Evolutionary conservation across 1,140 invertebrate species (phyloP).

Genomic region (Amphibalanus amphitrite): DNA sequence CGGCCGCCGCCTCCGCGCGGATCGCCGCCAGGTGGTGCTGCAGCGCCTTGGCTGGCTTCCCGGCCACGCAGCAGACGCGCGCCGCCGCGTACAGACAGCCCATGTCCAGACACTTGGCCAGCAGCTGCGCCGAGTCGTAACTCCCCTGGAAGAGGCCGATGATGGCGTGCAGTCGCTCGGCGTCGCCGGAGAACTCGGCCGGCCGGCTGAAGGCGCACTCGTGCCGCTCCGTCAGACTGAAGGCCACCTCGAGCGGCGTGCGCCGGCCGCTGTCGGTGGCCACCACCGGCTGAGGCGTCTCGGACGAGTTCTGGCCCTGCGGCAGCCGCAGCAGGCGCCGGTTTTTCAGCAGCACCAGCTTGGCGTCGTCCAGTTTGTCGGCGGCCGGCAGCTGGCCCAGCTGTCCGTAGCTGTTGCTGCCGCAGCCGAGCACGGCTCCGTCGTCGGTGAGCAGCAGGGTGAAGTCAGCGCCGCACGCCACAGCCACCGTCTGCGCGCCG

Average conservation of each 20-base stretch:
- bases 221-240: background rate
- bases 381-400: conserved; percentile 18
- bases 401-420: conserved; percentile 41
- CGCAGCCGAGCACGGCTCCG: conserved; percentile 40
- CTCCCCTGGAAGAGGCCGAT: background rate
- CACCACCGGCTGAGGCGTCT: background rate
- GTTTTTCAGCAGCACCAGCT: background rate
- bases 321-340: background rate
- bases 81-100: background rate
- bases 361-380: background rate
- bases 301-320: background rate
- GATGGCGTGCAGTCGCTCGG: background rate
- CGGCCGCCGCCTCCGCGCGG: background rate
- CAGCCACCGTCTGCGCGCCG: conserved; percentile 27
- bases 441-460: conserved; percentile 43
- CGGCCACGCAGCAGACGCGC: background rate
- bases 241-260: background rate
- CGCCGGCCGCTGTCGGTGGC: too few relatives aligned
- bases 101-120: background rate
- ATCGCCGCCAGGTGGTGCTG: background rate
- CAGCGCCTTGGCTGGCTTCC: background rate
- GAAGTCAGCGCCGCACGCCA: conserved; percentile 48
- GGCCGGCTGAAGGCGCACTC: background rate
- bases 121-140: background rate
- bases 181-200: background rate